These are phyloP conservation scores for Globia sparganii DNA, from an alignment of 2,888 invertebrate genomes.

Conservation along the genomic window DNA sequence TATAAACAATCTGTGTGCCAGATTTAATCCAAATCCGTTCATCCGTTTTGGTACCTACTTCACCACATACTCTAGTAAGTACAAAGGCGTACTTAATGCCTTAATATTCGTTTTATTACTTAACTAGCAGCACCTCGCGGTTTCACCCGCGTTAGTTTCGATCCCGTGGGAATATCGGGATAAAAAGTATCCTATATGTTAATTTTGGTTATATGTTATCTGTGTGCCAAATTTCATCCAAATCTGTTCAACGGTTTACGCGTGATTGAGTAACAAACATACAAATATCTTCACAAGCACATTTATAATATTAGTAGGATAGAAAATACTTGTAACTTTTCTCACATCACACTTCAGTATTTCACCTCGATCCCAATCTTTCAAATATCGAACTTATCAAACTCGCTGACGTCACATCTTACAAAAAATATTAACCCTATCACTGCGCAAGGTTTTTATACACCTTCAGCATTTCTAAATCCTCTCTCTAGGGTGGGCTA, in stretches of 20 bases:
- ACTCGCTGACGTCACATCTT: conserved; percentile 53
- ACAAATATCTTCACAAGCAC: background rate
- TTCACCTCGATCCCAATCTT: conserved; percentile 6
- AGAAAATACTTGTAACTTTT: background rate
- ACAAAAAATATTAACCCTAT: conserved; percentile 67
- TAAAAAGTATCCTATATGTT: background rate
- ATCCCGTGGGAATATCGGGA: no score
- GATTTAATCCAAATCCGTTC: background rate
- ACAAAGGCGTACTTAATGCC: no score
- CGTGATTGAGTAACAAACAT: background rate
- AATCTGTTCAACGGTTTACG: background rate
- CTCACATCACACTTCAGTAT: background rate
- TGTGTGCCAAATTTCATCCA: no score
- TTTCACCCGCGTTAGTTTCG: no score
- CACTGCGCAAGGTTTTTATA: conserved; percentile 65
- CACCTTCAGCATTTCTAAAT: conserved; percentile 72
- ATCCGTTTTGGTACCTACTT: no score
- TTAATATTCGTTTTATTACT: no score
- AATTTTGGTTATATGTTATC: no score
- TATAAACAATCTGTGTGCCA: background rate
- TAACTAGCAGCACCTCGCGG: no score
- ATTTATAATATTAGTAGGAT: background rate
- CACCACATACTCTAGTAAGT: no score
- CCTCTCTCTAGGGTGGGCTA: conserved; percentile 76
- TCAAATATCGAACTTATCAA: conserved; percentile 44